A percentile compares a stretch with the other conserved stretches of the same genome.
Evolutionary conservation across 2,888 invertebrate genomes (phyloP).

Genomic region (Drosophila kanekoi): DNA sequence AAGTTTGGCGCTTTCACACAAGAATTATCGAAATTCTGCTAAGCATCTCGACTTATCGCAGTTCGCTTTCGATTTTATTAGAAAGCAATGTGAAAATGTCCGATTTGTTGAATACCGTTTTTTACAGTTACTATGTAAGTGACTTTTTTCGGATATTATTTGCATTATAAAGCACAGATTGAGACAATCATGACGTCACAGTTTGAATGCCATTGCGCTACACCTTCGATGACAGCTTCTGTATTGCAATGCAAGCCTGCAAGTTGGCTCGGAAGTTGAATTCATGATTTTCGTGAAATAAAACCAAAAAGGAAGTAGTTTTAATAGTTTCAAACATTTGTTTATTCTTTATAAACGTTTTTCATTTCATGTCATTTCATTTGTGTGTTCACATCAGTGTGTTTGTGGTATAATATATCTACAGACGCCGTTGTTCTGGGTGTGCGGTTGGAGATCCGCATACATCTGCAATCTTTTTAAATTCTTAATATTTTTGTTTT

Average conservation of each 20-base stretch:
- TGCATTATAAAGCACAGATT: neutral
- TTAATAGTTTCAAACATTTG: conserved; percentile 83
- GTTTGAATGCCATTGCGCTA: neutral
- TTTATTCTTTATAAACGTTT: conserved; percentile 84
- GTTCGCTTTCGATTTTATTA: neutral
- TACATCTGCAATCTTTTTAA: conserved; percentile 51
- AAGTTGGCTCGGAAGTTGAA: conserved; percentile 1
- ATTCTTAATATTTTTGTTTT: conserved; percentile 47
- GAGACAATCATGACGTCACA: neutral
- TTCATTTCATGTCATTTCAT: conserved; percentile 73
- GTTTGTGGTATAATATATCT: conserved; percentile 69
- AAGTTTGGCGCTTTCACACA: conserved; percentile 17
- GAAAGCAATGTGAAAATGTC: too few species aligned
- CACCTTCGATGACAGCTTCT: too few species aligned
- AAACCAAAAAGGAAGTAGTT: conserved; percentile 33
- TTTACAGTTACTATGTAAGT: too few species aligned
- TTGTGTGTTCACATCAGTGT: conserved; percentile 66
- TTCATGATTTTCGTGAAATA: conserved; percentile 7
- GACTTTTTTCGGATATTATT: too few species aligned
- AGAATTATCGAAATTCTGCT: neutral
- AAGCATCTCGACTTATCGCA: neutral
- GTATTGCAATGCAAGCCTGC: too few species aligned
- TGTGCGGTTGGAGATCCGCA: conserved; percentile 43
- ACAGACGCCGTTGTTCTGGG: conserved; percentile 73
- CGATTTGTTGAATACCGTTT: too few species aligned